phyloP scores from a whole-genome alignment of 2,113 vertebrate species.

The Otolemur garnettii region DNA sequence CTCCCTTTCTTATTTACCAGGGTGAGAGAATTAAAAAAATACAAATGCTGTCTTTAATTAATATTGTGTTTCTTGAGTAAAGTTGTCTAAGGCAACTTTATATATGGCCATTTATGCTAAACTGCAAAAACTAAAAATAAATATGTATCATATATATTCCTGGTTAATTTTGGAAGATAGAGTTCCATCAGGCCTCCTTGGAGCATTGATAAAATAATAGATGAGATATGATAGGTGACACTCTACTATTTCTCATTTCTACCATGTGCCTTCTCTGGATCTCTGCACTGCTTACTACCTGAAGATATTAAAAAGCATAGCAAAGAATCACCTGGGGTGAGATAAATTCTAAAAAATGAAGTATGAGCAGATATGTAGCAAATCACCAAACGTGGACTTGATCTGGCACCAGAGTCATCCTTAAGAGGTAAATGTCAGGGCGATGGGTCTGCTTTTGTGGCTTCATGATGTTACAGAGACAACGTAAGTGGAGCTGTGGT shows the following conservation, averaged over 20 bases:
- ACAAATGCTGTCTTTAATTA: background rate
- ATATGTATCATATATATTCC: background rate
- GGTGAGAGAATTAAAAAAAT: background rate
- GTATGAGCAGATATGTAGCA: background rate
- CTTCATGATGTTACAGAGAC: background rate
- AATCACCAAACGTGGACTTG: background rate
- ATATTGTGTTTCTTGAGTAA: conserved; percentile 45
- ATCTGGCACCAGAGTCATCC: background rate
- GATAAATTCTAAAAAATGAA: background rate
- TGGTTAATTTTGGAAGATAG: conserved; percentile 14
- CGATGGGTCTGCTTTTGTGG: background rate
- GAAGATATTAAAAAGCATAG: background rate
- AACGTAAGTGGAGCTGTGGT: background rate
- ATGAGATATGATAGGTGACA: background rate
- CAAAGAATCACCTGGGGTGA: background rate
- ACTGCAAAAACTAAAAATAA: background rate
- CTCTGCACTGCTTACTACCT: background rate
- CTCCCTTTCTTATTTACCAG: background rate
- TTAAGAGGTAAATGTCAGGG: background rate
- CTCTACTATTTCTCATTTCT: background rate
- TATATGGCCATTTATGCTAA: background rate
- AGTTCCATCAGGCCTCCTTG: background rate
- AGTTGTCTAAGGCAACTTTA: background rate
- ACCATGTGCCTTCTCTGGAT: background rate
- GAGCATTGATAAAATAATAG: background rate